Percentiles rank a stretch among this genome's conserved stretches.
These are phyloP conservation scores for Chrysoperla carnea DNA, from an alignment of 1,140 invertebrate species.

Conservation along the genomic window DNA sequence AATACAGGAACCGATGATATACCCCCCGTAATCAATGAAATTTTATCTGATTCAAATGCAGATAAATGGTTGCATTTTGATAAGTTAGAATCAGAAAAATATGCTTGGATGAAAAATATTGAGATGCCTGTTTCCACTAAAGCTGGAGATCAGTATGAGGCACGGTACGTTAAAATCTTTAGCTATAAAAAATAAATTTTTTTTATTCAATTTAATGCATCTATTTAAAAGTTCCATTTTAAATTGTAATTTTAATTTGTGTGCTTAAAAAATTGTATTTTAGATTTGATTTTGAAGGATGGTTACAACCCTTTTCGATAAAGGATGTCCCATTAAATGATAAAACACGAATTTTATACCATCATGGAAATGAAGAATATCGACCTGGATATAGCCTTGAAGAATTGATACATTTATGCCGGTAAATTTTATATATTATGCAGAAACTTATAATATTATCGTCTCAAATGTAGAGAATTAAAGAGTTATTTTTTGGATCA, in stretches of 20 bases:
- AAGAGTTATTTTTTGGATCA: too few species aligned
- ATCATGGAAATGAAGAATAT: conserved; percentile 83
- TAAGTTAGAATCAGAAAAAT: conserved; percentile 60
- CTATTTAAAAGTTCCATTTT: not conserved
- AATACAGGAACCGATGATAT: conserved; percentile 14
- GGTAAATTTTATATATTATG: conserved; percentile 8
- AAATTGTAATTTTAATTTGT: not conserved
- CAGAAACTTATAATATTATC: too few species aligned
- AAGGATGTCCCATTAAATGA: conserved; percentile 30
- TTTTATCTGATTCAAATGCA: conserved; percentile 37
- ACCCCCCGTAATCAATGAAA: conserved; percentile 27
- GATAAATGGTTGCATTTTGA: conserved; percentile 71
- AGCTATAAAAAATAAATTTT: conserved; percentile 3
- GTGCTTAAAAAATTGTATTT: conserved; percentile 1
- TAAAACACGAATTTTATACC: conserved; percentile 53
- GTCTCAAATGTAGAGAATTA: too few species aligned
- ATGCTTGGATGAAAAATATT: conserved; percentile 67
- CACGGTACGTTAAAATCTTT: conserved; percentile 18
- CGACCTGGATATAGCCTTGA: conserved; percentile 75
- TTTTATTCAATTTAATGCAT: too few species aligned
- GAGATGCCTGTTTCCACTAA: conserved; percentile 25
- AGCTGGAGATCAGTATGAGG: conserved; percentile 44
- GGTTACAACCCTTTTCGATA: conserved; percentile 43
- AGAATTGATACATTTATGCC: conserved; percentile 59
- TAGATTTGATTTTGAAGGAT: conserved; percentile 44